Base-by-base conservation (phyloP, 2,113 vertebrate species). In the Ctenodactylus gundi region DNA sequence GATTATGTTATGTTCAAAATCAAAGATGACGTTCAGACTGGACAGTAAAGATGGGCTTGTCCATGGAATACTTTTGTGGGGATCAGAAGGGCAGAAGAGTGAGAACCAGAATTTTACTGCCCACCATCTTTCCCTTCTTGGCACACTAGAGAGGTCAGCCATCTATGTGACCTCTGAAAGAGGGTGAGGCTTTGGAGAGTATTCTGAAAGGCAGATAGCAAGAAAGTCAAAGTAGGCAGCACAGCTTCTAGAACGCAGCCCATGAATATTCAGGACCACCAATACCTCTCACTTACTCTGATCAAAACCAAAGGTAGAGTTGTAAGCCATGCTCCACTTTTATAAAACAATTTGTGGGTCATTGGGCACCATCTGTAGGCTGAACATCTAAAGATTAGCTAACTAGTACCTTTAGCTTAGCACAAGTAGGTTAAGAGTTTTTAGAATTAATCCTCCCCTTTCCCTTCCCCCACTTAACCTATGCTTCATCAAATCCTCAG, bases 281-380 rank as follows among this genome's bases (percentile, higher is more conserved):
- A 91, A 41, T 20, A 49, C 29, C 57, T 53, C 64, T 31, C 44
- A 89, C 29, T 27, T 34, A 62, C 29, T 57, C 51, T 39, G 27
- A 44, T 31, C 0, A 17, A 44, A 49, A 57, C 27, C 49, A 57
- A 85, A 68, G 76, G 12, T 78, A 94, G 34, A 64, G 13, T 29
- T 80, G 31, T 86, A 49, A 85, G 58, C 58, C 23, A 27, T 21
- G 5, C 13, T 13, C 65, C 49, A 84, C 70, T 34, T 68, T 75
- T 27, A n/a, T n/a, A 96, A 85, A 83, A 85, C n/a, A 80, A 60
- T 64, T 95, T 64, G 64, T 20, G 57, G n/a, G 49, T 95, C 60
- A 49, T 77, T 72, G 53, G 49, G n/a, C 18, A 81, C 15, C 36
- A 65, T 72, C 78, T 94, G 10, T 34, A 57, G 34, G 27, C 68